These are phyloP conservation scores for Hemibagrus guttatus DNA, from an alignment of 2,797 vertebrate species.

Conservation along the genomic window DNA sequence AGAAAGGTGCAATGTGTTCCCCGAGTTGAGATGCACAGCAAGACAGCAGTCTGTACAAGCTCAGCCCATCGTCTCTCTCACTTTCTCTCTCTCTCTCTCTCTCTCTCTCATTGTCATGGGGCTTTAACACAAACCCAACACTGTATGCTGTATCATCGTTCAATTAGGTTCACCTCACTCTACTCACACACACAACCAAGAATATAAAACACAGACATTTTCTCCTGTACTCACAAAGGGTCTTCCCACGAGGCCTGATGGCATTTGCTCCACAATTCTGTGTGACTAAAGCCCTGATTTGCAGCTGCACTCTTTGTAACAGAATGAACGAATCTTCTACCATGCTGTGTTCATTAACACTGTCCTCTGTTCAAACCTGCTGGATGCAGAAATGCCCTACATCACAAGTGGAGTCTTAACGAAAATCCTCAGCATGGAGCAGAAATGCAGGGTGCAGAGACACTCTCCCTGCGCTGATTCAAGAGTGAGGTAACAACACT, in stretches of 20 bases:
- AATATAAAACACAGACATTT: neutral
- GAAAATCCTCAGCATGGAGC: conserved; percentile 53
- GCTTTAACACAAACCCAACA: neutral
- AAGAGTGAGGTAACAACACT: conserved; percentile 52
- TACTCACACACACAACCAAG: neutral
- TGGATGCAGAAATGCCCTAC: conserved; percentile 11
- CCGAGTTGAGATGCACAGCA: neutral
- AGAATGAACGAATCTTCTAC: conserved; percentile 25
- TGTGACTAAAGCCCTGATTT: conserved; percentile 45
- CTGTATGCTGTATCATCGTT: neutral
- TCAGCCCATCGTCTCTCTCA: neutral
- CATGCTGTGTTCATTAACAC: conserved; percentile 33
- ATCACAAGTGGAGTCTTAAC: conserved; percentile 57
- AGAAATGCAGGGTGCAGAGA: conserved; percentile 63
- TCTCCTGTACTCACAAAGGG: conserved; percentile 29
- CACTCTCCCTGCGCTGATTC: conserved; percentile 62
- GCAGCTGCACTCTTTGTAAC: conserved; percentile 43
- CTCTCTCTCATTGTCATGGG: too few relatives aligned
- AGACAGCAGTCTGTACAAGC: neutral
- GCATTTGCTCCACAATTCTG: conserved; percentile 31
- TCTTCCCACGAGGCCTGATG: conserved; percentile 42
- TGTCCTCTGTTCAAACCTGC: conserved; percentile 26
- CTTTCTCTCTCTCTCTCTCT: neutral
- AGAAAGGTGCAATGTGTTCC: neutral
- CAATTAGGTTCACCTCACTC: neutral